These are phyloP conservation scores for Pyrrhia umbra DNA, from an alignment of 2,888 invertebrate genomes.

Conservation along the genomic window DNA sequence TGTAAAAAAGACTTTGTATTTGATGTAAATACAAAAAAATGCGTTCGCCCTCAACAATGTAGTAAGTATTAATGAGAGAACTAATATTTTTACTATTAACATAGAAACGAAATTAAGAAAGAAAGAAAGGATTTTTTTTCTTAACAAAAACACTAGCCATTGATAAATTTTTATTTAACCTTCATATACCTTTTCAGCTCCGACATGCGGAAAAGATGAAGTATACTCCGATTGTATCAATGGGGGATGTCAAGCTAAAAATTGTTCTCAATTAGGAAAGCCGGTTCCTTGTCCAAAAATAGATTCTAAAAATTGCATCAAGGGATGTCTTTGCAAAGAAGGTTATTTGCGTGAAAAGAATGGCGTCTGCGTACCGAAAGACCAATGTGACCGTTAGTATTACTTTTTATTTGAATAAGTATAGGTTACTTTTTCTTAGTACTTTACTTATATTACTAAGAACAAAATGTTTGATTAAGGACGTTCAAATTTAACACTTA, in stretches of 20 bases:
- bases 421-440: no score
- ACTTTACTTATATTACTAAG: no score
- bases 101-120: no score
- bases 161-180: neutral
- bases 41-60: slow-evolving; percentile 61
- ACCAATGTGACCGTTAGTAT: slow-evolving; percentile 64
- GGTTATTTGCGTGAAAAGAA: slow-evolving; percentile 64
- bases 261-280: slow-evolving; percentile 67
- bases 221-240: slow-evolving; percentile 67
- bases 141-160: no score
- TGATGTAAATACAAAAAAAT: slow-evolving; percentile 57
- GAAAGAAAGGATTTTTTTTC: no score
- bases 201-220: slow-evolving; percentile 62
- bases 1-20: slow-evolving; percentile 59
- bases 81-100: neutral
- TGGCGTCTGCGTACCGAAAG: slow-evolving; percentile 66
- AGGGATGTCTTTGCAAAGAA: slow-evolving; percentile 69
- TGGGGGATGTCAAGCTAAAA: slow-evolving; percentile 66
- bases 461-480: no score
- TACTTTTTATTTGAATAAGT: neutral
- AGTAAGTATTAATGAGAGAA: slow-evolving; percentile 49
- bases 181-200: slow-evolving; percentile 39
- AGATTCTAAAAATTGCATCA: slow-evolving; percentile 58
- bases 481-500: no score
- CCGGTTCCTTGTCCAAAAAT: slow-evolving; percentile 62